Evolutionary conservation across 2,797 vertebrate genomes (phyloP), one percentile per base, ranked within the genome.

Genomic region (Squalus acanthias): DNA sequence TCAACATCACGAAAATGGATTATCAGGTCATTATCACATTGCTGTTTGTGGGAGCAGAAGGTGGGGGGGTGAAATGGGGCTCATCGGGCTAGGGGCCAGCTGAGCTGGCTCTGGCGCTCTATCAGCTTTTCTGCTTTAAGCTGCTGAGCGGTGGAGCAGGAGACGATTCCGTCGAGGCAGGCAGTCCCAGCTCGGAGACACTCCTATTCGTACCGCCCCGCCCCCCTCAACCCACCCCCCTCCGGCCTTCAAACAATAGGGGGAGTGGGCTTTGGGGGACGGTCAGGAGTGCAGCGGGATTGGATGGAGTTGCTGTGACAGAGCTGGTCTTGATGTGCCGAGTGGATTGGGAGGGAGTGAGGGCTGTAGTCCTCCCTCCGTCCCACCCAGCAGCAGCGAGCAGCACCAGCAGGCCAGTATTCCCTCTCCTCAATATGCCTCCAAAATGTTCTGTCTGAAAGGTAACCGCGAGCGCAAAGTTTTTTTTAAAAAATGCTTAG

Each of bases 391-490:
- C 57, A 1, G 6, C 85, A 91, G 57, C 7, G 63, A 93, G 7
- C 88, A 89, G 10, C 87, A 76, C 72, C 72, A 89, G 12, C 10
- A 26, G 91, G 96, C 63, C 94, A 20, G 4, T 88, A 96, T 96
- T 22, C 2, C 69, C 63, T 93, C 96, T 96, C 96, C 96, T 96
- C 96, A 97, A 97, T 97, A 96, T 96, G 96, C 96, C 97, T 67
- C 96, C 97, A 97, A 33, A 96, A 99, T 99, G 99, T 99, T 99
- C 97, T 99, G 98, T 97, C 97, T 99, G 97, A 99, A 98, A 99
- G 99, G 99, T 99, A 98, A 93, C 63, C n/a, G 22, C 20, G 3
- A 63, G 17, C 20, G n/a, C n/a, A 39, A 67, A 13, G 17, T 67
- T 10, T 39, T 39, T 39, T 39, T 39, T 39, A 57, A 76, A 15